phyloP scores from a whole-genome alignment of 2,113 vertebrate species.

The Triplophysa dalaica region DNA sequence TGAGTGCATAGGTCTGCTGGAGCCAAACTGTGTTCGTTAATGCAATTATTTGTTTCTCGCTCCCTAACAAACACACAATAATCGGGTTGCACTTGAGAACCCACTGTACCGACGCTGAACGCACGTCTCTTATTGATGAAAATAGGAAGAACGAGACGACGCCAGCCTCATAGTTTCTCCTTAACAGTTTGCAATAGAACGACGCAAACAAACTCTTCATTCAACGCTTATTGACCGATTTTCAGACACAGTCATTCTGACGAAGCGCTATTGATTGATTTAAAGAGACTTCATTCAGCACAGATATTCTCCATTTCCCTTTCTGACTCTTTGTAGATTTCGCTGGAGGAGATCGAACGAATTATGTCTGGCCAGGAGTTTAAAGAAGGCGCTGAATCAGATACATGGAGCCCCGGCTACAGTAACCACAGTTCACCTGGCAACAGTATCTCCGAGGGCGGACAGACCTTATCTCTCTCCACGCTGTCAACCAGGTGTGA shows the following conservation, averaged over 20 bases:
- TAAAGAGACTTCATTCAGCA: neutral
- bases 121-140: neutral
- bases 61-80: neutral
- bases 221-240: neutral
- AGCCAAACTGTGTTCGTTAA: neutral
- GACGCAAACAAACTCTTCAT: neutral
- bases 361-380: constrained; percentile 99
- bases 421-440: constrained; percentile 96
- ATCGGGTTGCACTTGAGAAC: neutral
- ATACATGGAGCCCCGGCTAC: constrained; percentile 95
- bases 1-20: neutral
- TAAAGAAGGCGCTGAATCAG: constrained; percentile 88
- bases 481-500: constrained; percentile 91
- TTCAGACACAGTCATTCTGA: neutral
- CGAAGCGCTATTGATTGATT: neutral
- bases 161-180: neutral
- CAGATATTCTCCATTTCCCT: constrained; percentile 24
- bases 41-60: neutral
- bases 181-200: neutral
- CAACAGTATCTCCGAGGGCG: constrained; percentile 93
- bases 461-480: constrained; percentile 94
- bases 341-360: constrained; percentile 96
- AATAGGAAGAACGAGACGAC: neutral
- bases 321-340: constrained; percentile 78
- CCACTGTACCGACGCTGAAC: neutral